Base-by-base conservation (phyloP, 2,113 vertebrate genomes). In the Pygoscelis antarcticus region DNA sequence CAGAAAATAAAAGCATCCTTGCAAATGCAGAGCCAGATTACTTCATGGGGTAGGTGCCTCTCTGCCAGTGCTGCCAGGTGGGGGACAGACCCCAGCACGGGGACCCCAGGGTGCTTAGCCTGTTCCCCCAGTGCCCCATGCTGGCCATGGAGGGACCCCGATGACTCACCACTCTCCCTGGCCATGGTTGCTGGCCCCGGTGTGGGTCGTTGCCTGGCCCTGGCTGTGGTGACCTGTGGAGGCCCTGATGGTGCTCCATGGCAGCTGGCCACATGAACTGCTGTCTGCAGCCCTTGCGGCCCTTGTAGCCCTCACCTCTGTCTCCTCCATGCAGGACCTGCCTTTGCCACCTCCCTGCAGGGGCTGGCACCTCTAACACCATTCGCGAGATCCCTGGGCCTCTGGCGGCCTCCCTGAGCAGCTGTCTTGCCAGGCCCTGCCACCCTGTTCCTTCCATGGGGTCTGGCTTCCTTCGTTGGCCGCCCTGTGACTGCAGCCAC, bases 371-470 rank as follows among this genome's bases (percentile, higher is more conserved):
- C 23, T 83, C 14, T 7, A 10, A 6, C 0, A 1, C 10, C 30
- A 11, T 30, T 46, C 13, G 17, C 0, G 3, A 44, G 30, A 42
- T 20, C 7, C 26, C 26, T 0, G 0, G 17, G 16, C 7, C 38
- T 55, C n/a, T 46, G 61, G 1, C 0, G 1, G 10, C 20, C 5
- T 30, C 29, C 32, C 46, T 30, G 40, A 36, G 20, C 13, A 9
- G 12, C 46, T 76, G 46, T 22, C 51, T 52, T 2, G 0, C 9
- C 40, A 71, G 42, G 7, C 9, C 18, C 0, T 1, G 30, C 58
- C 0, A 0, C 10, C 27, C 9, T 0, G 0, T 51, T 21, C 16
- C 16, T 23, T 79, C 26, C 2, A 0, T 20, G 62, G 40, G 7
- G 23, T 57, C 71, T 58, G 42, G 3, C 8, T 12, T 81, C 11